Base-by-base conservation (phyloP, 2,113 vertebrate genomes). In the Cygnus atratus region DNA sequence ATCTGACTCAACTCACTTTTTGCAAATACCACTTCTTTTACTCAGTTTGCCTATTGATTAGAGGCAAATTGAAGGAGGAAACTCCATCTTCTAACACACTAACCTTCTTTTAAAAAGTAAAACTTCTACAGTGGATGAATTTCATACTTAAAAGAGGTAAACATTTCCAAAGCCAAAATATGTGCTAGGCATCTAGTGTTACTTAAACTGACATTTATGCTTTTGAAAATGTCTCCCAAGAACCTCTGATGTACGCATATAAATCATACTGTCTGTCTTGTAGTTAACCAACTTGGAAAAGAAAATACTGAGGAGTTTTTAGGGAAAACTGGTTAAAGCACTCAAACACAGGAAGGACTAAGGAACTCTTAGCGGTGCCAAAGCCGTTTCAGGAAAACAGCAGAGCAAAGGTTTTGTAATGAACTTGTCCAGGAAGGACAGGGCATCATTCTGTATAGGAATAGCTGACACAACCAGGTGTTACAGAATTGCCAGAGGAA, bases 51-150 rank as follows among this genome's bases (percentile, higher is more conserved):
- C 58, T 73, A 28, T 35, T 71, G 31, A 63, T 17, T 63, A 29
- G 59, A 48, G 39, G 16, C 65, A 95, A 92, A 90, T 28, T 85
- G 83, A 77, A 80, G 70, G 33, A 94, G 85, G 28, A 93, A 91
- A 92, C 8, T 54, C 46, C 80, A 35, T 24, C 55, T 94, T 84
- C 78, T 84, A 80, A 74, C 16, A 81, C 7, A 61, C 41, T 28
- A 20, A 31, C 41, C 68, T 71, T 93, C 74, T 85, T 78, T 17
- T 68, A 29, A 90, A 81, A 84, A 58, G 55, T 39, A 76, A 82
- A 91, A 92, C 25, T 28, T 92, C n/a, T 84, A 79, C 21, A 55
- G 21, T 41, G 39, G 63, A 43, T 80, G 6, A 78, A 89, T 52
- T 33, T 67, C 76, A 77, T 91, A 94, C 46, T 85, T 54, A 43